Percentiles rank a stretch among this genome's conserved stretches.
Evolutionary conservation across 2,797 vertebrate species (phyloP).

Genomic region (Novumbra hubbsi): DNA sequence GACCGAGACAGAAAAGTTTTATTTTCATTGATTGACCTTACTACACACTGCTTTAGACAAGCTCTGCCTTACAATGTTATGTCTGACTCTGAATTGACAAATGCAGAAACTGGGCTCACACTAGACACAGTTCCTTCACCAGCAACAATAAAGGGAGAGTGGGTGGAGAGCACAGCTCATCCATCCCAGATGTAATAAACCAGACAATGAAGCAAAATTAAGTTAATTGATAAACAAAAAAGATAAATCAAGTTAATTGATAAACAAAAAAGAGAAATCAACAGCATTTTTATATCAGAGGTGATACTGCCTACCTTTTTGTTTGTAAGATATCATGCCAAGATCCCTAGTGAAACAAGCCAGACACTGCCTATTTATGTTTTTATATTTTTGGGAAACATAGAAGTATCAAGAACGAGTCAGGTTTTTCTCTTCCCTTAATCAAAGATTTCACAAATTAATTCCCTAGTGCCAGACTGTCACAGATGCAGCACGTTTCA

Average conservation of each 20-base stretch:
- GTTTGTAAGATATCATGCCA: not conserved
- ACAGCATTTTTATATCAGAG: not conserved
- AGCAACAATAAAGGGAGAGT: not conserved
- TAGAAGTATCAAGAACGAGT: conserved; percentile 28
- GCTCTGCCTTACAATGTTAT: too few relatives aligned
- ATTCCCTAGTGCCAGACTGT: conserved; percentile 10
- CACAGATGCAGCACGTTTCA: not conserved
- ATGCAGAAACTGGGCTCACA: too few relatives aligned
- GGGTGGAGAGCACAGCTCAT: not conserved
- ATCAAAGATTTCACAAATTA: conserved; percentile 38
- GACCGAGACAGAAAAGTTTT: too few relatives aligned
- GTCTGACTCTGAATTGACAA: too few relatives aligned
- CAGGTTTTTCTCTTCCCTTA: conserved; percentile 22
- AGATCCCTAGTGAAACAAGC: not conserved
- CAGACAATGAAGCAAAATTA: not conserved
- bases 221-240: not conserved
- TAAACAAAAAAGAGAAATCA: not conserved
- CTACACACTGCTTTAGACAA: too few relatives aligned
- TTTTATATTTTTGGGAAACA: conserved; percentile 25
- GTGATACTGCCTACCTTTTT: not conserved
- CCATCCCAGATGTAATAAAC: conserved; percentile 5
- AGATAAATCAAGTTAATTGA: too few relatives aligned
- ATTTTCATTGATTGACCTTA: too few relatives aligned
- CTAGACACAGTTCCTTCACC: too few relatives aligned
- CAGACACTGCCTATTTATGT: not conserved